These are phyloP conservation scores for Setipinna tenuifilis DNA, from an alignment of 2,797 vertebrate species.

Conservation along the genomic window DNA sequence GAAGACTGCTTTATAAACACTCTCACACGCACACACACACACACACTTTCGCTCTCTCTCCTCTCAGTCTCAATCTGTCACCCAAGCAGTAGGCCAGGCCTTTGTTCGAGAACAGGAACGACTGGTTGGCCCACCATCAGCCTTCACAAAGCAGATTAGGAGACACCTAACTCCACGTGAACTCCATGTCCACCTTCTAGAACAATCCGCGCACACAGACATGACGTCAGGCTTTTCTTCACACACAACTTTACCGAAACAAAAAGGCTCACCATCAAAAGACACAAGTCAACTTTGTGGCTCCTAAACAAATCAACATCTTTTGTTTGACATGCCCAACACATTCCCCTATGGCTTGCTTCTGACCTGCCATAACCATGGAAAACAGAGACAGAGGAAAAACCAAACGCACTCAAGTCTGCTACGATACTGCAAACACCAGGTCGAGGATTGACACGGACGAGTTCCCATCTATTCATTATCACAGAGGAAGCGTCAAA, in stretches of 20 bases:
- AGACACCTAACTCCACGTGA: background rate
- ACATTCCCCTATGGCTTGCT: background rate
- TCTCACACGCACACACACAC: background rate
- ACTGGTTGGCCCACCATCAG: background rate
- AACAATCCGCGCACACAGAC: background rate
- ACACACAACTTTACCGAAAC: background rate
- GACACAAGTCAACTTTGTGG: background rate
- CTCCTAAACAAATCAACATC: background rate
- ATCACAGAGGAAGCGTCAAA: background rate
- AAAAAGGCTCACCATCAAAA: background rate
- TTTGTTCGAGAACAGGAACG: conserved; percentile 7
- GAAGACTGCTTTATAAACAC: conserved; percentile 2
- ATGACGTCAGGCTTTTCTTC: background rate
- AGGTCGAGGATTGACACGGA: background rate
- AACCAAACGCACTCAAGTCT: background rate
- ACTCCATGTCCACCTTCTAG: background rate
- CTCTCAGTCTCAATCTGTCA: background rate
- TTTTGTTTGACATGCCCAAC: background rate
- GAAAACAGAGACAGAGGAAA: background rate
- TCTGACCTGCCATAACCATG: background rate
- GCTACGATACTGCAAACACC: background rate
- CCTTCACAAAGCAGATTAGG: background rate
- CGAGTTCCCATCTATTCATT: background rate
- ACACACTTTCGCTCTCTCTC: background rate
- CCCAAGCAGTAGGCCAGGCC: background rate